Percentiles rank a stretch among this genome's conserved stretches.
phyloP scores from a whole-genome alignment of 2,888 invertebrate species.

The Drosophila picticornis region DNA sequence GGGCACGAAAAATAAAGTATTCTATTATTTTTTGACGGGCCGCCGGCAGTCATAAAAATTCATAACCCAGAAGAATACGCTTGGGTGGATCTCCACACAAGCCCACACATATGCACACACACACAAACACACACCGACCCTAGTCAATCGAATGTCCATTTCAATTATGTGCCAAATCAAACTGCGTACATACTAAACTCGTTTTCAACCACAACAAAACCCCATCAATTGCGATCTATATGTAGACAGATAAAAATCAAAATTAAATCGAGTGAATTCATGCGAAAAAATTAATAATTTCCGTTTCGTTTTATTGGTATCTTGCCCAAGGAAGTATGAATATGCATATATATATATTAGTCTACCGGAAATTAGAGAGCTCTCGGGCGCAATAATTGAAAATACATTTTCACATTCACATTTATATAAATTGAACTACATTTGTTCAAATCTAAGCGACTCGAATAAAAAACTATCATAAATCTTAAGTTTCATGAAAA shows the following conservation, averaged over 20 bases:
- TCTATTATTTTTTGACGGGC: constrained; percentile 58
- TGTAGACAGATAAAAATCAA: constrained; percentile 66
- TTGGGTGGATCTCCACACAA: constrained; percentile 31
- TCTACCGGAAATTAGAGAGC: constrained; percentile 55
- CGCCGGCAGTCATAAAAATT: constrained; percentile 67
- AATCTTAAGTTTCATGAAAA: neutral
- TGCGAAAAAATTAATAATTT: constrained; percentile 78
- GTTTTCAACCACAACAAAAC: constrained; percentile 36
- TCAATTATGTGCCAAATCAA: constrained; percentile 66
- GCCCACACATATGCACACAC: constrained; percentile 6
- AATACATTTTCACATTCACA: constrained; percentile 23
- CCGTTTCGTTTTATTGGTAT: constrained; percentile 55
- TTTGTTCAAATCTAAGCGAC: neutral
- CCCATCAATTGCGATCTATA: constrained; percentile 49
- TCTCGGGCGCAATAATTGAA: constrained; percentile 30
- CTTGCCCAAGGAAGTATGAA: constrained; percentile 30
- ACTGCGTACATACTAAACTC: constrained; percentile 29
- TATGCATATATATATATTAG: constrained; percentile 13
- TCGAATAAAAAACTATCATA: no score
- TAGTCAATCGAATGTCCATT: constrained; percentile 28
- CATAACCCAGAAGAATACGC: constrained; percentile 63
- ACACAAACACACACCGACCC: constrained; percentile 5
- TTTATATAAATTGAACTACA: neutral
- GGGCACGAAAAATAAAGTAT: constrained; percentile 52
- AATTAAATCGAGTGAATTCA: constrained; percentile 77